Conservation (phyloP, 2,797 vertebrate genomes). For the Tadarida brasiliensis region DNA sequence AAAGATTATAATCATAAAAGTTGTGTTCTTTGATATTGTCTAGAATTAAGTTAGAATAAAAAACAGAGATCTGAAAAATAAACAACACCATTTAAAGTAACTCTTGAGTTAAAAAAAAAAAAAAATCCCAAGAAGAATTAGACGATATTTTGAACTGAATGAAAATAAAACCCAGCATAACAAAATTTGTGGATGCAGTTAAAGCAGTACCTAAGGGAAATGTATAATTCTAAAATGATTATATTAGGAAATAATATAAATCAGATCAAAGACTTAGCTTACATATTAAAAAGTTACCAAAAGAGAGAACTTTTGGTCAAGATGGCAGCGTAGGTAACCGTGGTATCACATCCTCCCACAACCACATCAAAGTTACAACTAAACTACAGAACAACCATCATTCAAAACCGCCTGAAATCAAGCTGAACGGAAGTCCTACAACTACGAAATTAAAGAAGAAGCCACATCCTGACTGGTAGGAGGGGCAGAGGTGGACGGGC, state of each 20-base stretch:
- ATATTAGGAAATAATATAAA: not conserved
- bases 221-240: not conserved
- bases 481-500: too few species aligned
- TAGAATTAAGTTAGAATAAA: not conserved
- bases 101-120: not conserved
- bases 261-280: not conserved
- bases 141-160: not conserved
- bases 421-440: too few species aligned
- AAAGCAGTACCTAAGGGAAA: not conserved
- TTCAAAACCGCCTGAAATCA: too few species aligned
- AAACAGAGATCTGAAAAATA: not conserved
- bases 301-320: too few species aligned
- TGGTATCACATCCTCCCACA: too few species aligned
- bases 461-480: too few species aligned
- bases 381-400: too few species aligned
- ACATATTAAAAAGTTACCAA: not conserved
- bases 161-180: not conserved
- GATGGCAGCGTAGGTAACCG: too few species aligned
- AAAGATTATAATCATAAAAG: not conserved
- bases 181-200: not conserved
- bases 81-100: not conserved
- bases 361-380: too few species aligned
- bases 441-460: too few species aligned
- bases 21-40: not conserved
- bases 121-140: not conserved